These are phyloP conservation scores for Torymus auratus DNA, from an alignment of 2,888 invertebrate species.

Conservation along the genomic window DNA sequence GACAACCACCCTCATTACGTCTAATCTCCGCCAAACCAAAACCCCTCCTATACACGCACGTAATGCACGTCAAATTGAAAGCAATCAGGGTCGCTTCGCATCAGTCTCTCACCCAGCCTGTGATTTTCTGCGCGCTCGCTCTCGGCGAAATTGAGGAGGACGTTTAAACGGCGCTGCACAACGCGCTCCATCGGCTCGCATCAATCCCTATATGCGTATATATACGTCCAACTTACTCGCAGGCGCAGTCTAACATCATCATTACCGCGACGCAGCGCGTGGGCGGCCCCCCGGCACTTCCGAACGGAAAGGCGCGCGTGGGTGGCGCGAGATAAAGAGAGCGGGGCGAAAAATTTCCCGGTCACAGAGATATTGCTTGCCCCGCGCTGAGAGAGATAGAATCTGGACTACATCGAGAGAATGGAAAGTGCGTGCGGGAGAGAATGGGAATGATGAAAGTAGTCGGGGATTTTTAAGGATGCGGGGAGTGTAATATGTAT, in stretches of 20 bases:
- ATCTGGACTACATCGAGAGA: conserved; percentile 15
- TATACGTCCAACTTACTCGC: not conserved
- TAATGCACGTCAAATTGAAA: conserved; percentile 18
- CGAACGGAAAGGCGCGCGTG: conserved; percentile 10
- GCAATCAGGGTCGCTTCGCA: conserved; percentile 20
- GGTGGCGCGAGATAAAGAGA: not conserved
- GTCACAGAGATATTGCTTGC: conserved; percentile 1
- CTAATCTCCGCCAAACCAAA: not conserved
- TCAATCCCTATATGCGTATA: not conserved
- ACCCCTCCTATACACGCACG: not conserved
- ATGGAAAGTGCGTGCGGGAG: not conserved
- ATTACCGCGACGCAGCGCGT: conserved; percentile 8
- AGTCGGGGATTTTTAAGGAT: too few species aligned
- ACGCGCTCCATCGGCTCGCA: conserved; percentile 15
- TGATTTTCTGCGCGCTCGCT: conserved; percentile 18
- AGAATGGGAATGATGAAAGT: too few species aligned
- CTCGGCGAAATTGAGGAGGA: conserved; percentile 13
- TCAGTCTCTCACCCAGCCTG: conserved; percentile 15
- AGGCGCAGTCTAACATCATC: conserved; percentile 17
- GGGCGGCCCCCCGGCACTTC: conserved; percentile 6
- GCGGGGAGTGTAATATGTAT: too few species aligned
- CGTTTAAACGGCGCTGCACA: conserved; percentile 6
- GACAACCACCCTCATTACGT: too few species aligned
- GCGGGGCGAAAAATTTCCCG: conserved; percentile 24
- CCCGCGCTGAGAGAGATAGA: not conserved